These are phyloP conservation scores for Pipistrellus nathusii DNA, from an alignment of 2,797 vertebrate species.

Conservation along the genomic window DNA sequence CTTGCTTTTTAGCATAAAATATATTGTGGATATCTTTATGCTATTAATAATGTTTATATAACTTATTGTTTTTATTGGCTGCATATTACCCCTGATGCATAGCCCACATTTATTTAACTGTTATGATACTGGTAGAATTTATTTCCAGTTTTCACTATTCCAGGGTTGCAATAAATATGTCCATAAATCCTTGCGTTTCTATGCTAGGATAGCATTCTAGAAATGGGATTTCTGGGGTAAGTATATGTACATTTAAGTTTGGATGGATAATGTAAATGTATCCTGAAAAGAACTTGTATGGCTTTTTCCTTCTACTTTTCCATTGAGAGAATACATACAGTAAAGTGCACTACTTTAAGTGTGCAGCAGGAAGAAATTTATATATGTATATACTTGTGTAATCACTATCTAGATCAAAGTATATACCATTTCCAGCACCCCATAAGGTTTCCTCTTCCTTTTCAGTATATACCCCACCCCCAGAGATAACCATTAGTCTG, in stretches of 20 bases:
- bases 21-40: conserved; percentile 15
- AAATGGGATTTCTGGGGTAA: conserved; percentile 18
- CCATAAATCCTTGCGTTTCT: neutral
- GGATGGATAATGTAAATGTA: neutral
- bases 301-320: conserved; percentile 3
- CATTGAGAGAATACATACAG: neutral
- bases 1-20: conserved; percentile 35
- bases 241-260: neutral
- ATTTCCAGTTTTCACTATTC: conserved; percentile 46
- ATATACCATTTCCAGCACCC: too few relatives aligned
- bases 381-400: neutral
- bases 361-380: neutral
- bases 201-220: neutral
- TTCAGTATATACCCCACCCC: too few relatives aligned
- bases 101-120: neutral
- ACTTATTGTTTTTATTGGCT: neutral
- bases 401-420: neutral
- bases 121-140: conserved; percentile 6
- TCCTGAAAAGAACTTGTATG: neutral
- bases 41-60: conserved; percentile 36
- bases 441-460: too few relatives aligned
- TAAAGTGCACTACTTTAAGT: neutral
- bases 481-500: too few relatives aligned
- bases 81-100: neutral
- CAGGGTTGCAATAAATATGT: neutral